phyloP scores from a whole-genome alignment of 2,797 vertebrate species.

The Adelosebastes latens region DNA sequence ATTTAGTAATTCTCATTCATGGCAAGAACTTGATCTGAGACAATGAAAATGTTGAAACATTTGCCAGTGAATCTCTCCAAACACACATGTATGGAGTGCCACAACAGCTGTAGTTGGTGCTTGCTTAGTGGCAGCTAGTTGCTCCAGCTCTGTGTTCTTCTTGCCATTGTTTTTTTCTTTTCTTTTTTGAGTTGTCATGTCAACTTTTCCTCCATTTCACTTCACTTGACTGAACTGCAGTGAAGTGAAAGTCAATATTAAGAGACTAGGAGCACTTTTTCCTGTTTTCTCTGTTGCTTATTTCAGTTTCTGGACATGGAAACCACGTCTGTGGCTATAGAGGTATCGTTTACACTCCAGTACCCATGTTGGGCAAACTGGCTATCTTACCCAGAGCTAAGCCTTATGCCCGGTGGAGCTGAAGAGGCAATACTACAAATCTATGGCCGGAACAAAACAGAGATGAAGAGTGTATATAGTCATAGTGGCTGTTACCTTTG shows the following conservation, averaged over 20 bases:
- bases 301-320: constrained; percentile 34
- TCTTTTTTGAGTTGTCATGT: not conserved
- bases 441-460: not conserved
- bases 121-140: constrained; percentile 3
- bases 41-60: not conserved
- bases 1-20: constrained; percentile 13
- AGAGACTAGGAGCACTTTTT: not conserved
- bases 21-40: not conserved
- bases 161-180: not conserved
- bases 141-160: not conserved
- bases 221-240: constrained; percentile 13
- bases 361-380: constrained; percentile 10
- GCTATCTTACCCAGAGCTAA: not conserved
- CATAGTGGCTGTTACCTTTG: not conserved
- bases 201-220: constrained; percentile 8
- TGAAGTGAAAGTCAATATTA: constrained; percentile 14
- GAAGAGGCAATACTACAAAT: not conserved
- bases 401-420: not conserved
- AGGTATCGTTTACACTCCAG: constrained; percentile 8
- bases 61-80: not conserved
- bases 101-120: not conserved
- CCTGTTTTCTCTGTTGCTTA: constrained; percentile 1
- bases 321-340: constrained; percentile 8
- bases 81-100: not conserved
- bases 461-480: not conserved